These are phyloP conservation scores for Phalacrocorax aristotelis DNA, from an alignment of 2,113 vertebrate genomes.

Conservation along the genomic window DNA sequence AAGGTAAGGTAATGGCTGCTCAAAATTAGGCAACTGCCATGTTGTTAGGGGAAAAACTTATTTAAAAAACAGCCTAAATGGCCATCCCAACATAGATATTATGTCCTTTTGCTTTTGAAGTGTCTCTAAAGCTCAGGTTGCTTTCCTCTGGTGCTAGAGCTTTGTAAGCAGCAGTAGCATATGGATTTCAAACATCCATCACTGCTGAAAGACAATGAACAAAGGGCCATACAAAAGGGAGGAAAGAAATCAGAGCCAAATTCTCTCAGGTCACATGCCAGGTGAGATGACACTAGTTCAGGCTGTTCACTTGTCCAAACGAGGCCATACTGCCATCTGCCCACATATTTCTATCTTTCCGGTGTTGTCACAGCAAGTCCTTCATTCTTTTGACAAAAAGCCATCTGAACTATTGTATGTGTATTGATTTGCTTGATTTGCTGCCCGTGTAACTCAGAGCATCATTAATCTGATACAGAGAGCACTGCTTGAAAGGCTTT, in stretches of 20 bases:
- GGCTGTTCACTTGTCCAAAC: conserved; percentile 29
- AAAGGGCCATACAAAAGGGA: conserved; percentile 50
- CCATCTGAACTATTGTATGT: conserved; percentile 54
- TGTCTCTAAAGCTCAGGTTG: neutral
- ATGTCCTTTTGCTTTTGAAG: neutral
- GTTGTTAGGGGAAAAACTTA: neutral
- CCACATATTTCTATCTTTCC: conserved; percentile 57
- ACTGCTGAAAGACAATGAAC: conserved; percentile 43
- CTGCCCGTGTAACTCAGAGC: conserved; percentile 53
- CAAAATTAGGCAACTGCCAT: neutral
- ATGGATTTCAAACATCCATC: conserved; percentile 37
- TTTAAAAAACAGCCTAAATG: neutral
- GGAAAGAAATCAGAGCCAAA: conserved; percentile 39
- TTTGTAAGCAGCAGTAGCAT: neutral
- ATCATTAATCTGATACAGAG: conserved; percentile 66
- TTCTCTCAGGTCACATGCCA: conserved; percentile 53
- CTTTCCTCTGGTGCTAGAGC: neutral
- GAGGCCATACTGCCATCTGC: conserved; percentile 56
- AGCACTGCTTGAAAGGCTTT: conserved; percentile 53
- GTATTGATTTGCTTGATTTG: conserved; percentile 68
- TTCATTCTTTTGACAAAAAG: conserved; percentile 54
- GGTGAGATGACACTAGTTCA: conserved; percentile 53
- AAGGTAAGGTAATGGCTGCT: neutral
- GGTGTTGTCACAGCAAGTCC: conserved; percentile 66
- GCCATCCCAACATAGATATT: neutral